Percentiles rank a stretch among this genome's conserved stretches.
Conservation (phyloP, 2,888 invertebrate genomes). For the Pachymerium ferrugineum region DNA sequence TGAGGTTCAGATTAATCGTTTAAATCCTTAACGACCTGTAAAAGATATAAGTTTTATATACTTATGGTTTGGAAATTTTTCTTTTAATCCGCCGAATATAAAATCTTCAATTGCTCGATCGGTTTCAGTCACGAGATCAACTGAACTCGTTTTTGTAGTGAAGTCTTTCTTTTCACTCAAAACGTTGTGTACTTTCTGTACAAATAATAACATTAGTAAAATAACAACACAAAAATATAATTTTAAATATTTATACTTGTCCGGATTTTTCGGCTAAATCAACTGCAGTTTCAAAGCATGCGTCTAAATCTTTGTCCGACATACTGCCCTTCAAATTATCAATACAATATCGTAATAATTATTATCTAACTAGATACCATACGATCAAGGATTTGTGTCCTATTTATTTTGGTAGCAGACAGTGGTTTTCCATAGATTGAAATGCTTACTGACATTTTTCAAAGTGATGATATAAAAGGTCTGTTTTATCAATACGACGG, state of each 20-base stretch:
- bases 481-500: too few species aligned
- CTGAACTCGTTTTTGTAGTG: background rate
- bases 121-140: slow-evolving; percentile 9
- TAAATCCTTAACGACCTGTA: too few species aligned
- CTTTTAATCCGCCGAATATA: background rate
- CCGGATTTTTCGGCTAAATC: background rate
- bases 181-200: background rate
- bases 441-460: too few species aligned
- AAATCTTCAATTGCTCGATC: background rate
- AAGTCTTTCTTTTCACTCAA: background rate
- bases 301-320: background rate
- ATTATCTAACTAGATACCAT: background rate
- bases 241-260: background rate
- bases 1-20: background rate
- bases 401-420: too few species aligned
- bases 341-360: background rate
- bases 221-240: background rate
- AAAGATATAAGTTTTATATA: background rate
- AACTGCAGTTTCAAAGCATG: background rate
- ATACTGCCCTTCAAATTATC: too few species aligned
- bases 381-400: too few species aligned
- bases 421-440: too few species aligned
- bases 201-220: background rate
- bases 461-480: too few species aligned
- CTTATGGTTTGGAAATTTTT: background rate